phyloP scores from a whole-genome alignment of 2,797 vertebrate genomes.

The Propithecus deckenii region DNA sequence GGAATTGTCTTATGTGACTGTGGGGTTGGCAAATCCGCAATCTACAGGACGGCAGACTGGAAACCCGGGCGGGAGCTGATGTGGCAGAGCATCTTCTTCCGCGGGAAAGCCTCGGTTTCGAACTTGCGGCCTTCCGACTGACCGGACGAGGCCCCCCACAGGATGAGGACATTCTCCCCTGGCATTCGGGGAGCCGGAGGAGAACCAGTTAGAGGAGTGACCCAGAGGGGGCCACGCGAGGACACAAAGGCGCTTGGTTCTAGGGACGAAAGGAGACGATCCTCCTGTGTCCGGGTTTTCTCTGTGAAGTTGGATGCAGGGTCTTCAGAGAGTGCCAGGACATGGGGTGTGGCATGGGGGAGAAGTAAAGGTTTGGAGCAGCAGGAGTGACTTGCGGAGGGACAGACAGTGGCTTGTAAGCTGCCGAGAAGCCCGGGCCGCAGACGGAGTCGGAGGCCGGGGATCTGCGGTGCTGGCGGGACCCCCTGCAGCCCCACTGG shows the following conservation, averaged over 20 bases:
- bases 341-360: accelerated
- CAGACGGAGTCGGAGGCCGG: not conserved
- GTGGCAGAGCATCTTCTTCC: not conserved
- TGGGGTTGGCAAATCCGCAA: not conserved
- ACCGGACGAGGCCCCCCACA: not conserved
- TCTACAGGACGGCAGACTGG: not conserved
- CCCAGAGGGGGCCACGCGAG: too few relatives aligned
- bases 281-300: not conserved
- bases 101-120: not conserved
- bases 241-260: not conserved
- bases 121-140: not conserved
- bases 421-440: not conserved
- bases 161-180: not conserved
- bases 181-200: too few relatives aligned
- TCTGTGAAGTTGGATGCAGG: not conserved
- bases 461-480: too few relatives aligned
- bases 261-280: too few relatives aligned
- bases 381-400: accelerated
- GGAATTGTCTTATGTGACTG: not conserved
- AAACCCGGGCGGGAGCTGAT: not conserved
- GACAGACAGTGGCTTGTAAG: too few relatives aligned
- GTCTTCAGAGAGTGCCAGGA: not conserved
- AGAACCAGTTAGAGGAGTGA: too few relatives aligned
- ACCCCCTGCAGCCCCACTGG: not conserved
- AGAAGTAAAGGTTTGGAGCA: not conserved